Conservation (phyloP, 2,888 invertebrate genomes). For the Xylota segnis region DNA sequence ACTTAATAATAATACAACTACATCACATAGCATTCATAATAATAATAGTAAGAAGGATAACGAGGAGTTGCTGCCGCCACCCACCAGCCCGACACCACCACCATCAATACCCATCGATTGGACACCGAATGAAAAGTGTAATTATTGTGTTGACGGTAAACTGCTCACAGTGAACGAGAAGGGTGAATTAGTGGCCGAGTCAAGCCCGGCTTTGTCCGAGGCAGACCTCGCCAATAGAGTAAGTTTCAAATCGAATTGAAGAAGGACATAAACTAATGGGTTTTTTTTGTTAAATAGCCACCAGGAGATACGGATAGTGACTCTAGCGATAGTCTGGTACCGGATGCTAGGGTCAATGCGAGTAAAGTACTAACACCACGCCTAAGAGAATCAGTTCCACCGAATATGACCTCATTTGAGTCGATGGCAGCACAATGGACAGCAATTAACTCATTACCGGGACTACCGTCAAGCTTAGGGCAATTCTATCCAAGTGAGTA, state of each 20-base stretch:
- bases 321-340: slow-evolving; percentile 86
- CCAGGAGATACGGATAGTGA: slow-evolving; percentile 88
- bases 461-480: slow-evolving; percentile 78
- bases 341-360: slow-evolving; percentile 79
- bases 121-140: slow-evolving; percentile 93
- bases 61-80: slow-evolving; percentile 79
- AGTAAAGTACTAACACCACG: slow-evolving; percentile 81
- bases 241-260: slow-evolving; percentile 58
- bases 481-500: slow-evolving; percentile 80
- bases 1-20: slow-evolving; percentile 67
- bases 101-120: slow-evolving; percentile 87
- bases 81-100: slow-evolving; percentile 80
- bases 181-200: slow-evolving; percentile 84
- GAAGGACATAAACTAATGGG: background rate
- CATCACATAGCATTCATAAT: slow-evolving; percentile 69
- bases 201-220: slow-evolving; percentile 82
- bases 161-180: slow-evolving; percentile 86
- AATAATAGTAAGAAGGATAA: slow-evolving; percentile 84
- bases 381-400: slow-evolving; percentile 79
- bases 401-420: slow-evolving; percentile 87
- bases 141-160: slow-evolving; percentile 92
- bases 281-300: slow-evolving; percentile 32
- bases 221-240: slow-evolving; percentile 82
- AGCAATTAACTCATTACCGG: slow-evolving; percentile 87
- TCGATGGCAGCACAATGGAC: slow-evolving; percentile 89